Evolutionary conservation across 2,113 vertebrate species (phyloP).

Genomic region (Tetrax tetrax): DNA sequence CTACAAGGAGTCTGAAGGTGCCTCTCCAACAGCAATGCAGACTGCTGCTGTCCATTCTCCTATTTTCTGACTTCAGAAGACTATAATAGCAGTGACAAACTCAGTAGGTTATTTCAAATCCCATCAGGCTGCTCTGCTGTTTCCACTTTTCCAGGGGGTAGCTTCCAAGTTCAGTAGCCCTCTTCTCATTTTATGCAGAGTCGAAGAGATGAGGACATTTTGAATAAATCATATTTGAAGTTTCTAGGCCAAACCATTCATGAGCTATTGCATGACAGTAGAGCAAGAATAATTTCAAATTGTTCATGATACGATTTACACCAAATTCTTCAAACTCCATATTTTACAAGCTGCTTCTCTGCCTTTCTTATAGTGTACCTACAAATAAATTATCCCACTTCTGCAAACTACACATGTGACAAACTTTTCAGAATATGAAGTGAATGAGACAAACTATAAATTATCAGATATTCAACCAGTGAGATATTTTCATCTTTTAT

Average conservation of each 20-base stretch:
- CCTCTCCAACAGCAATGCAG: not conserved
- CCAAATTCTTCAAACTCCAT: not conserved
- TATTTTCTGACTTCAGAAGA: not conserved
- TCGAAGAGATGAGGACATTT: constrained; percentile 7
- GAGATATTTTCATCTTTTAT: not conserved
- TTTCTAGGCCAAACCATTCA: constrained; percentile 59
- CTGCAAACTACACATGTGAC: not conserved
- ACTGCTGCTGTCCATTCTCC: constrained; percentile 6
- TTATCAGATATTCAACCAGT: not conserved
- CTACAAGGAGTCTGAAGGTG: not conserved
- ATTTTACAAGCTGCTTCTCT: constrained; percentile 28
- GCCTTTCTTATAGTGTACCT: not conserved
- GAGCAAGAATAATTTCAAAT: constrained; percentile 16
- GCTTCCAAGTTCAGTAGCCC: not conserved
- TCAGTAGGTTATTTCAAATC: constrained; percentile 23
- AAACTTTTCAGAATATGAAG: not conserved
- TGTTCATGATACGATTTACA: constrained; percentile 16
- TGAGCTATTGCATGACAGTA: constrained; percentile 1
- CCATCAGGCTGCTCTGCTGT: constrained; percentile 6
- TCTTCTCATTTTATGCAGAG: not conserved
- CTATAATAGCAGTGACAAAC: constrained; percentile 7
- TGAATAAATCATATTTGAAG: constrained; percentile 52
- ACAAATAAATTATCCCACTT: constrained; percentile 1
- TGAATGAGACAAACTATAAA: not conserved
- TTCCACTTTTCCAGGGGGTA: constrained; percentile 11